Base-by-base conservation (phyloP, 2,888 invertebrate species). In the Drosophila melanosoma region DNA sequence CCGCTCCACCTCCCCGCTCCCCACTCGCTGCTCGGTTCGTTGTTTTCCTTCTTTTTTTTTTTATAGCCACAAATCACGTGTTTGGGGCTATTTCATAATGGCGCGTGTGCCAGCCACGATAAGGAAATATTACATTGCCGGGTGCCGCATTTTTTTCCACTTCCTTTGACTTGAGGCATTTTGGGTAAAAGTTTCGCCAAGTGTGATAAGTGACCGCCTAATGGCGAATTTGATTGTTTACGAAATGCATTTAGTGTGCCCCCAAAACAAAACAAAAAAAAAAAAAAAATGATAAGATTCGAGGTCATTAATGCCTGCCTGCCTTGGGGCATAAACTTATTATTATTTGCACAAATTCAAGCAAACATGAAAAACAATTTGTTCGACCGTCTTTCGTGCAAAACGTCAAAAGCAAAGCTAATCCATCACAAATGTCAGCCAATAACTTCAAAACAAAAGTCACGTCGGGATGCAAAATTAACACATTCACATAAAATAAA, bases 11-110 rank as follows among this genome's bases (percentile, higher is more conserved):
- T 5, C 29, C 29, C 29, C 5, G 5, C 29, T 6, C 29, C 4
- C 52, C 56, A 42, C 20, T 66, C 57, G 8, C 52, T 59, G 49
- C 20, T 66, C 57, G 8, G 20, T 26, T 54, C 40, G 49, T 23
- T 29, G 12, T 45, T 45, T 45, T 20, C 12, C 53, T 38, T 11
- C n/a, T n/a, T n/a, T 40, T 10, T 52, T 69, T 82, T 86, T 81
- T 87, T 79, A 83, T 87, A 69, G 87, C 83, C 83, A 79, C 88
- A 87, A 87, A 87, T 89, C 88, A 87, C 83, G 88, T 79, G 74
- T 73, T 72, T 59, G 69, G 60, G 67, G 57, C 66, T 60, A 61
- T 74, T 76, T 74, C 78, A 71, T 76, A 75, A 83, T 74, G 73
- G 70, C 71, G 71, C 71, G 69, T 79, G 75, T 75, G 79, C 62